Base-by-base conservation (phyloP, 30 jellyfish, hydroid and myxozoan species). In the Turritopsis dohrnii region DNA sequence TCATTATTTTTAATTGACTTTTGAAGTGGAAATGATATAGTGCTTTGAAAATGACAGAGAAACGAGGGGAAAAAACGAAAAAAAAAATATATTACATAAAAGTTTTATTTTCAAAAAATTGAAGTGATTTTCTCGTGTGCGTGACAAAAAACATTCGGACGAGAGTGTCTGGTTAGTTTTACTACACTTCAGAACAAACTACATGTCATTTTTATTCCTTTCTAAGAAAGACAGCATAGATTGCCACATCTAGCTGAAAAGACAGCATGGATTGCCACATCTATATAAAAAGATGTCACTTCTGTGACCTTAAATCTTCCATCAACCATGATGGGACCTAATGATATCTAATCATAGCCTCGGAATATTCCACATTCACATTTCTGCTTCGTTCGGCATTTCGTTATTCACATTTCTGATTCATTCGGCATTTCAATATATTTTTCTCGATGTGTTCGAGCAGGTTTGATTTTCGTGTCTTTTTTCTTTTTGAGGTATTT, bases 401-500 rank as follows among this genome's bases (percentile, higher is more conserved):
- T 7, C 28, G 22, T n/a, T 7, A n/a, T 69, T 88, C 86, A 92
- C 16, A 92, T 89, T 71, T 88, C 96, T 29, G 96, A 88, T 71
- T 93, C 98, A 60, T 93, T 89, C 76, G 86, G 96, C 98, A 93
- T 93, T 71, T 93, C 98, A 30, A 93, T 93, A 79, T 93, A 93
- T 73, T 93, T 93, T 52, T 84, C 96, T 85, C 90, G 72, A 30
- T 96, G 90, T 19, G 89, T 66, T 74, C 85, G 81, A 27, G 83
- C 98, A 23, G 98, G 98, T 53, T 88, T 89, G 21, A 93, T 93
- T 74, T 93, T 93, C 83, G 75, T 93, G 73, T 73, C 80, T 79
- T 83, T 88, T 72, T 90, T 76, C 29, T 96, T 81, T 69, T 93
- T 88, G 76, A 86, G 27, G 82, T 93, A 93, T 74, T 93, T 88